Evolutionary conservation across 30 jellyfish, hydroid and myxozoan genomes (phyloP).

Genomic region (Sanderia malayensis): DNA sequence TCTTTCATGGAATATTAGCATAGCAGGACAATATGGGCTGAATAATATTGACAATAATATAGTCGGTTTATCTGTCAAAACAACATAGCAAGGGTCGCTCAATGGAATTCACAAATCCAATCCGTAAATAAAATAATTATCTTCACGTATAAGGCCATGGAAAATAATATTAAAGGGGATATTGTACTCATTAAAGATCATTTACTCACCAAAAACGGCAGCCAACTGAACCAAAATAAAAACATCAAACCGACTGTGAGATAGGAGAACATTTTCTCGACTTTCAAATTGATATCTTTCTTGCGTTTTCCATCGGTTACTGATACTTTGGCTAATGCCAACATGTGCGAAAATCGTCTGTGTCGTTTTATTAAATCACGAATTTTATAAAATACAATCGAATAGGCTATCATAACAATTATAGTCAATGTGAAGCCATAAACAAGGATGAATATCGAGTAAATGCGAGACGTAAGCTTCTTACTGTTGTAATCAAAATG

Average conservation of each 20-base stretch:
- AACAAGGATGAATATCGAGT: constrained; percentile 55
- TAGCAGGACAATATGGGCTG: too few species aligned
- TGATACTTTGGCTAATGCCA: background rate
- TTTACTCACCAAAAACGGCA: constrained; percentile 87
- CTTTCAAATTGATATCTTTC: constrained; percentile 65
- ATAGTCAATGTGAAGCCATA: constrained; percentile 67
- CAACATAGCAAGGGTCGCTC: too few species aligned
- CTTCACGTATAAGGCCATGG: too few species aligned
- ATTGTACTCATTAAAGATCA: too few species aligned
- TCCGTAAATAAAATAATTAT: too few species aligned
- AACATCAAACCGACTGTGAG: constrained; percentile 80
- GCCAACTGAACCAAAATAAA: constrained; percentile 92
- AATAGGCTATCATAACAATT: constrained; percentile 68
- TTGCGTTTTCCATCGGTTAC: constrained; percentile 1
- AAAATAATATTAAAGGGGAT: too few species aligned
- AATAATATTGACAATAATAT: too few species aligned
- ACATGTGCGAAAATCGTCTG: constrained; percentile 41
- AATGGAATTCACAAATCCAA: too few species aligned
- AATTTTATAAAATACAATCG: constrained; percentile 75
- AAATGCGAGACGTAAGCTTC: constrained; percentile 28
- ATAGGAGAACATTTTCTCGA: constrained; percentile 82
- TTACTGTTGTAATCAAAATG: constrained; percentile 68
- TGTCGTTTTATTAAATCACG: constrained; percentile 79
- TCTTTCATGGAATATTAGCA: too few species aligned
- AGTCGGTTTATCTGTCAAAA: too few species aligned